Base-by-base conservation (phyloP, 2,888 invertebrate species). In the Ferdinandea cuprea region DNA sequence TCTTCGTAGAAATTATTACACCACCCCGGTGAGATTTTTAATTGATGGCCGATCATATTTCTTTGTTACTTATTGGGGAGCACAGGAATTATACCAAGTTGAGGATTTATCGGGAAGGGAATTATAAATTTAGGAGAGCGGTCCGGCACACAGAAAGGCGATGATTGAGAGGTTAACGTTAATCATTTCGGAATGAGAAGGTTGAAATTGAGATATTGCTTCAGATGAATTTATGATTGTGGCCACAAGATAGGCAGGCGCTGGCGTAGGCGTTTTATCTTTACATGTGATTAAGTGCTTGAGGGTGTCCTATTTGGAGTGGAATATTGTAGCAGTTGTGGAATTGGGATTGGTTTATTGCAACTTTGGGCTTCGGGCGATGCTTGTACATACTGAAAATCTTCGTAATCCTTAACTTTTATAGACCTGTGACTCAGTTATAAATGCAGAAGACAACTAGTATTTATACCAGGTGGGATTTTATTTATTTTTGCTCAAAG, bases 11-110 rank as follows among this genome's bases (percentile, higher is more conserved):
- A 71, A 71, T 77, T 77, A 77, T 72, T 71, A 56, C 77, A 77
- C 65, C 59, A 72, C 77, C 77, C 71, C 61, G 71, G 66, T 81
- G 77, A 72, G 81, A 66, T 81, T 81, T 69, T 54, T 71, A 81
- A 81, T 81, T 77, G 71, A 81, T 81, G 77, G 77, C n/a, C 71
- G 77, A 81, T 81, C 71, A 81, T 77, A 81, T 77, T 81, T 77
- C 81, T 77, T 61, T 71, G 77, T 77, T 66, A 72, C 71, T 81
- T 81, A 77, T 71, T n/a, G n/a, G 65, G 52, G 48, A 48, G 56
- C 48, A 58, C 71, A 54, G 21, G 19, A 44, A 42, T 9, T 17
- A 17, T 2, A 15, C 17, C 42, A n/a, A n/a, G n/a, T n/a, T 25
- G 25, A 5, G 25, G 5, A 19, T 19, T 11, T 4, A 11, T 21